Evolutionary conservation across 1,140 invertebrate genomes (phyloP), one percentile per base, ranked within the genome.

Genomic region (Cotesia glomerata): DNA sequence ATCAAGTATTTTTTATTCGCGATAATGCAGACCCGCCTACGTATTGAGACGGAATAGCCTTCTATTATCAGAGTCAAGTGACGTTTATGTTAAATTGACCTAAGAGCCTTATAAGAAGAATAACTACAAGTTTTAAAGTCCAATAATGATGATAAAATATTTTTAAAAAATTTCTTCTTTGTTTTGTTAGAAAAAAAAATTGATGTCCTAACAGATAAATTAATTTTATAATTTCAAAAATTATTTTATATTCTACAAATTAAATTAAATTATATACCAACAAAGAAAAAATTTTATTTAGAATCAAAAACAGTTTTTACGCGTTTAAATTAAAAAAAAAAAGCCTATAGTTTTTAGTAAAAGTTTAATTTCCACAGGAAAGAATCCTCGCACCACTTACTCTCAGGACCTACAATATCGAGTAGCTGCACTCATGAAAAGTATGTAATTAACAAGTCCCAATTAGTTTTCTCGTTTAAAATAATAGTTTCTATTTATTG

Each of bases 371-470:
- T 85, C 80, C 79, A 85, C 85, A 88, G 87, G 86, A 71, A 88
- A 86, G 80, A 82, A 74, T 80, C 78, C 82, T 79, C 87, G 81
- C 79, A 88, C 84, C 76, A 89, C 88, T 83, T 89, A 88, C 81
- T 85, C 88, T 66, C 86, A 89, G 84, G 85, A 89, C 76, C 85
- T 89, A 56, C 87, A 88, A 82, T 85, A 86, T 81, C 86, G 85
- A 84, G 86, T 89, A 84, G 87, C 86, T 71, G 82, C 79, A 61
- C 80, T 89, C 82, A 88, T 85, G 84, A 83, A 88, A 88, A 84
- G 88, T 89, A 89, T 86, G 88, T 89, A 86, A 80, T 69, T 77
- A 81, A 52, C 14, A 9, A 11, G 18, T 5, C 18, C 56, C 8
- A 58, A 9, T 18, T 58, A 14, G 56, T 26, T 18, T 26, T 58